Percentiles rank a stretch among this genome's conserved stretches.
These are phyloP conservation scores for Neoscelio sp. DNA, from an alignment of 2,888 invertebrate genomes.

Conservation along the genomic window DNA sequence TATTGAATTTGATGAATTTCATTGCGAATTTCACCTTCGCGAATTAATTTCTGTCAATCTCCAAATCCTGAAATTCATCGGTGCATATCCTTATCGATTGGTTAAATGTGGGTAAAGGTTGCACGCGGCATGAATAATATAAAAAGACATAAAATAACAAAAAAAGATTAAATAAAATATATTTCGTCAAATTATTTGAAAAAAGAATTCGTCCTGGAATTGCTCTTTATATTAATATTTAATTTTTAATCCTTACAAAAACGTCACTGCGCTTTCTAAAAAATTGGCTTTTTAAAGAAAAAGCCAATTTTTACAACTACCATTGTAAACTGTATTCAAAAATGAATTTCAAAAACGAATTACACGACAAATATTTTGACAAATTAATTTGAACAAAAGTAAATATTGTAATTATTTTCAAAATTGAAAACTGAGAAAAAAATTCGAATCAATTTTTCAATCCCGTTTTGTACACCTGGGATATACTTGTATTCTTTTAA, in stretches of 20 bases:
- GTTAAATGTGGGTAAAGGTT: conserved; percentile 50
- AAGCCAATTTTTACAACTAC: too few species aligned
- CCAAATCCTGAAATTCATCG: conserved; percentile 43
- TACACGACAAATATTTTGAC: too few species aligned
- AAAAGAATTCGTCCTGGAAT: conserved; percentile 34
- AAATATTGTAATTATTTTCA: too few species aligned
- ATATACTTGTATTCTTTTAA: too few species aligned
- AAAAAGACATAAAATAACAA: conserved; percentile 10
- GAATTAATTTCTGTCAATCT: conserved; percentile 45
- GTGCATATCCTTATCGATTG: conserved; percentile 31
- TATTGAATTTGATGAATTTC: conserved; percentile 6
- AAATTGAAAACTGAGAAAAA: too few species aligned
- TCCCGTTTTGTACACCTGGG: too few species aligned
- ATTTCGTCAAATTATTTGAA: conserved; percentile 57
- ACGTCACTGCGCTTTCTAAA: too few species aligned
- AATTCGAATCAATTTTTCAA: conserved; percentile 51
- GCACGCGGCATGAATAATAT: conserved; percentile 2
- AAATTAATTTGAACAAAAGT: too few species aligned
- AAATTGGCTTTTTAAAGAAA: too few species aligned
- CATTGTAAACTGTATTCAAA: too few species aligned
- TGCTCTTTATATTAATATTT: conserved; percentile 48
- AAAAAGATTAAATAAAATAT: conserved; percentile 27
- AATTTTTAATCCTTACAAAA: conserved; percentile 47
- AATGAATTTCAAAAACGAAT: too few species aligned
- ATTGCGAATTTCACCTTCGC: conserved; percentile 20